phyloP scores from a whole-genome alignment of 2,113 vertebrate genomes.

The Macheiramphus alcinus region DNA sequence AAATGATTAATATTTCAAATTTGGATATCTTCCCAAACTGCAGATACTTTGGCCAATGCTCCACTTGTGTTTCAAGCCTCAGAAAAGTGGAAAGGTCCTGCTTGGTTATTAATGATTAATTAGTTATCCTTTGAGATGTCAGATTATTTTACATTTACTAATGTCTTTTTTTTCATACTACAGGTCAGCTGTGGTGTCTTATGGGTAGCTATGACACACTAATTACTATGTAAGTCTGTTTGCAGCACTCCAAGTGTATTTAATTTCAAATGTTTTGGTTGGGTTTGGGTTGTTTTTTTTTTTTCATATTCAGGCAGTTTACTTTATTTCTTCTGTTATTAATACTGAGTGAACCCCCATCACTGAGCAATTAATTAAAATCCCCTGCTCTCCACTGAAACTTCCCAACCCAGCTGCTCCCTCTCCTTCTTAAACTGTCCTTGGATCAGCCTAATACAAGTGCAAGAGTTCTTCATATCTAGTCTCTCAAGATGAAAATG shows the following conservation, averaged over 20 bases:
- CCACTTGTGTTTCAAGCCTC: background rate
- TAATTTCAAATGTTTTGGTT: background rate
- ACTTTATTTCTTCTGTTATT: background rate
- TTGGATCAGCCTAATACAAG: background rate
- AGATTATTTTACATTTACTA: background rate
- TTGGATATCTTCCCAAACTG: constrained; percentile 12
- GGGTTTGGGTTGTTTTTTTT: background rate
- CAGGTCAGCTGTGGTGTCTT: background rate
- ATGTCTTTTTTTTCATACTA: background rate
- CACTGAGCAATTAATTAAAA: background rate
- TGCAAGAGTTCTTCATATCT: background rate
- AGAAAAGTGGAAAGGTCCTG: background rate
- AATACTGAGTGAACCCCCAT: background rate
- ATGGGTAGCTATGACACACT: background rate
- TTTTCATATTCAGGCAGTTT: background rate
- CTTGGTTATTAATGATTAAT: background rate
- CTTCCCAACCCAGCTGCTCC: background rate
- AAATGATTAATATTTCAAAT: constrained; percentile 9
- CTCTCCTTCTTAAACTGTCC: background rate
- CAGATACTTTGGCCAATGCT: background rate
- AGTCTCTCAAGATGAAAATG: background rate
- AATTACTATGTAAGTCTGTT: background rate
- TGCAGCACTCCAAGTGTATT: background rate
- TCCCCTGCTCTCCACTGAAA: background rate
- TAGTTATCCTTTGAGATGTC: background rate